These are phyloP conservation scores for Chionis minor DNA, from an alignment of 2,113 vertebrate genomes.

Conservation along the genomic window DNA sequence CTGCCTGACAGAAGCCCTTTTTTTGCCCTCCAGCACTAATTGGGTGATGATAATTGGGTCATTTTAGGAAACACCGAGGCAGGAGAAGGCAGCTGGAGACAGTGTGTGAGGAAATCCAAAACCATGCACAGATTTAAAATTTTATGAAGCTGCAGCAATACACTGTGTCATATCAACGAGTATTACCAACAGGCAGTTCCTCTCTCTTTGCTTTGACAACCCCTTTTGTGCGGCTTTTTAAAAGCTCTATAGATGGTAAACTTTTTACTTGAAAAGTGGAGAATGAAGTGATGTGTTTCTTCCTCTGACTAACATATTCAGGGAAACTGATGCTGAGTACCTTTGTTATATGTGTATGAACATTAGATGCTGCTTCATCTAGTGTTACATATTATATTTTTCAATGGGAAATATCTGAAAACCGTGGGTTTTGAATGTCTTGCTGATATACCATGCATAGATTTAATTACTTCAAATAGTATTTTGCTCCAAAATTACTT, in stretches of 20 bases:
- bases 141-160: slow-evolving; percentile 12
- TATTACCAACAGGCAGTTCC: background rate
- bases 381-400: background rate
- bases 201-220: background rate
- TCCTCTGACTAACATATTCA: background rate
- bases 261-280: background rate
- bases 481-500: background rate
- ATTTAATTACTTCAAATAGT: background rate
- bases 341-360: background rate
- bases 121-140: slow-evolving; percentile 54
- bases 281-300: background rate
- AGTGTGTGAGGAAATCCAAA: slow-evolving; percentile 72
- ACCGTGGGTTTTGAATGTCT: background rate
- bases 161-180: background rate
- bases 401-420: background rate
- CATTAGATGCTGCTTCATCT: background rate
- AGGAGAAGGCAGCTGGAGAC: slow-evolving; percentile 73
- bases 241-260: background rate
- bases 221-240: background rate
- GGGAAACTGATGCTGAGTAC: background rate
- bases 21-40: slow-evolving; percentile 55
- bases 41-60: slow-evolving; percentile 70
- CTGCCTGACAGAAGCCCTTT: slow-evolving; percentile 47
- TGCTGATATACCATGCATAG: background rate
- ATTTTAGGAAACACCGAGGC: slow-evolving; percentile 59